phyloP scores from a whole-genome alignment of 2,888 invertebrate genomes.

The Tipula unca region DNA sequence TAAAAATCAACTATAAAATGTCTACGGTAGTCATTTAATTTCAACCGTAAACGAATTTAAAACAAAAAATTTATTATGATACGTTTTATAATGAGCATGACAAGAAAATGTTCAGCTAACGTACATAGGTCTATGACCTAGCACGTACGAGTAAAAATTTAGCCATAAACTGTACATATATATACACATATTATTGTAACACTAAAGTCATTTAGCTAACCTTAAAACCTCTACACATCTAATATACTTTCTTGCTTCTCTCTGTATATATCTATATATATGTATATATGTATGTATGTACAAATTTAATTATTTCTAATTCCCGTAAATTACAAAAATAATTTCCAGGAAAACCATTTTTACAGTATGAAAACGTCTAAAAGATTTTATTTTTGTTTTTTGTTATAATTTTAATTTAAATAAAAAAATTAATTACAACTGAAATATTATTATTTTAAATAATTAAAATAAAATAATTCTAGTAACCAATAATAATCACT shows the following conservation, averaged over 20 bases:
- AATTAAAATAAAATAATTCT: neutral
- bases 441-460: constrained; percentile 14
- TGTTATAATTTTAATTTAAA: neutral
- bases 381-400: neutral
- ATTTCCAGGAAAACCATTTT: neutral
- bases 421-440: neutral
- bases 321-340: neutral
- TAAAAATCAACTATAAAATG: neutral
- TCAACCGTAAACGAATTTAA: neutral
- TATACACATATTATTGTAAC: no score
- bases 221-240: neutral
- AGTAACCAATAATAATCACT: neutral
- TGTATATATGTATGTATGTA: neutral
- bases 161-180: neutral
- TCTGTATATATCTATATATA: neutral
- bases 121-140: neutral
- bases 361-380: neutral
- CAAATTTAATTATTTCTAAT: neutral
- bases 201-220: neutral
- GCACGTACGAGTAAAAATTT: neutral
- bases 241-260: neutral
- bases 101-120: neutral
- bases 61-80: neutral
- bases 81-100: neutral
- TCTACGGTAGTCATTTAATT: neutral